Percentiles rank a stretch among this genome's conserved stretches.
Evolutionary conservation across 2,797 vertebrate species (phyloP).

Genomic region (Tolypeutes matacus): DNA sequence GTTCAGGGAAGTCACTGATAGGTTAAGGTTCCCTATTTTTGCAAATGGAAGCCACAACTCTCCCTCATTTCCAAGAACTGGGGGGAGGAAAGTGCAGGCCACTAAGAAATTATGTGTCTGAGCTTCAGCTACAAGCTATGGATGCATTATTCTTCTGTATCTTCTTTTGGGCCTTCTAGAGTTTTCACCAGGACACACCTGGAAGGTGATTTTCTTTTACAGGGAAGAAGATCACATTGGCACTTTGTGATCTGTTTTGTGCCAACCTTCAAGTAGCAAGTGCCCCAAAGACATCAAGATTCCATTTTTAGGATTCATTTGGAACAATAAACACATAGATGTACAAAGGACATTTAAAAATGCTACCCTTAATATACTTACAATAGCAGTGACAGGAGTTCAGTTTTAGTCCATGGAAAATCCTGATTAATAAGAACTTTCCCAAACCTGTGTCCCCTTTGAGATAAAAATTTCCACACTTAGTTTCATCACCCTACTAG

Average conservation of each 20-base stretch:
- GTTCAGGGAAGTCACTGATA: constrained; percentile 10
- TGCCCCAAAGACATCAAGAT: not conserved
- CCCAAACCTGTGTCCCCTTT: constrained; percentile 68
- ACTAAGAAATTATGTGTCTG: not conserved
- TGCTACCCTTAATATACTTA: constrained; percentile 34
- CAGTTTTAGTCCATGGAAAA: constrained; percentile 63
- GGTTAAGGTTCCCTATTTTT: constrained; percentile 44
- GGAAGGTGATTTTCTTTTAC: not conserved
- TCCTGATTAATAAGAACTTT: constrained; percentile 76
- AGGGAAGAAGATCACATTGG: not conserved
- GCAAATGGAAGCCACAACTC: constrained; percentile 17
- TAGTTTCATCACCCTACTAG: constrained; percentile 80
- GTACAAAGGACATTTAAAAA: constrained; percentile 35
- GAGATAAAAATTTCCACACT: constrained; percentile 80
- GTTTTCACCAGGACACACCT: not conserved
- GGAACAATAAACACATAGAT: not conserved
- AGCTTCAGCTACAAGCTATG: not conserved
- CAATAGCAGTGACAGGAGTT: constrained; percentile 57
- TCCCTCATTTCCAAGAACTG: constrained; percentile 29
- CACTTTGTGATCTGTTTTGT: not conserved
- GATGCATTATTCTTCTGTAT: not conserved
- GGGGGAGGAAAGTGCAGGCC: not conserved
- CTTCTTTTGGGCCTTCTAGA: not conserved
- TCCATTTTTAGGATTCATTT: constrained; percentile 26
- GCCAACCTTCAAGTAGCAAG: not conserved